Base-by-base conservation (phyloP, 1,140 invertebrate species). In the Nylanderia fulva region DNA sequence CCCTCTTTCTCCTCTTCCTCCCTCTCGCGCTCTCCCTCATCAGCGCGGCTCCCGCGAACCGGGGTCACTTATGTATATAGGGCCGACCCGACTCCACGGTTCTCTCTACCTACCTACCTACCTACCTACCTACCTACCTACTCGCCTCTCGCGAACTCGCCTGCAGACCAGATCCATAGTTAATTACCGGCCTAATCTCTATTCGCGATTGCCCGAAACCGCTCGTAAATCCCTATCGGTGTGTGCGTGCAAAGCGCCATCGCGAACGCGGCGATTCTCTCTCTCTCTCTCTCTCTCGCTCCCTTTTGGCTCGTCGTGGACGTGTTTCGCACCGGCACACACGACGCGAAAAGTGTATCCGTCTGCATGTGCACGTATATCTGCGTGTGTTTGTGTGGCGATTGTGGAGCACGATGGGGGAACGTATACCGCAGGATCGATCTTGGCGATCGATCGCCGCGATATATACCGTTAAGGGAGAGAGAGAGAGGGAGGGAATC, bases 101-200 rank as follows among this genome's bases (percentile, higher is more conserved):
- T n/a, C n/a, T n/a, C n/a, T n/a, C n/a, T n/a, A n/a, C n/a, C 74
- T 87, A 85, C 80, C 77, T 56, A 91, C 91, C 84, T 87, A 82
- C 88, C 69, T 36, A 90, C 90, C 45, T 48, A 48, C 45, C 45
- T 48, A 48, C 45, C 45, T 48, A 48, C 45, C 85, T 88, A 85
- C 89, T 87, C 86, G 89, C 77, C 88, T 93, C 92, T 93, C 92
- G 92, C 93, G 93, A 91, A 90, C 91, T 91, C 91, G 90, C 92
- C 86, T 91, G 91, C 90, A 92, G 91, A 93, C 93, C 92, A 94
- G 93, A 94, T 95, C 94, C 93, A 95, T 94, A 94, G 94, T 94
- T 95, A 95, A 95, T 95, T 95, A 94, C 94, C 94, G 92, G 93
- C 92, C 94, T 95, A 94, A 95, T 95, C 94, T 94, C 94, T 94